Conservation (phyloP, 1,140 invertebrate species). For the Cydia splendana region DNA sequence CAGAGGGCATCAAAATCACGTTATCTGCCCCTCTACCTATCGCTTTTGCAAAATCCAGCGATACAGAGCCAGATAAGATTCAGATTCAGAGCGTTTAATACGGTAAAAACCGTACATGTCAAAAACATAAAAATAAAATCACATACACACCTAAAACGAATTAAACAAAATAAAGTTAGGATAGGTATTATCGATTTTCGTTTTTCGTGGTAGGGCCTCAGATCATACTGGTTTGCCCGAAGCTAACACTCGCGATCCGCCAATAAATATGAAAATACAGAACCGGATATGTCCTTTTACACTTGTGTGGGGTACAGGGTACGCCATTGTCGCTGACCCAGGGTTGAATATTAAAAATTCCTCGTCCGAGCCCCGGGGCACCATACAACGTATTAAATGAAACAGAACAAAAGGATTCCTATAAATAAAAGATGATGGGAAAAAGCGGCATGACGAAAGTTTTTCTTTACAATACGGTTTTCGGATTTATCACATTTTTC, state of each 20-base stretch:
- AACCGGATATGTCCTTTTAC: constrained; percentile 2
- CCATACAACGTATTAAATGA: constrained; percentile 40
- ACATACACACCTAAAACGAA: too few relatives aligned
- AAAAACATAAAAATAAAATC: too few relatives aligned
- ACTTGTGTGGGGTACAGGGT: constrained; percentile 34
- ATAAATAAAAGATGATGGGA: constrained; percentile 11
- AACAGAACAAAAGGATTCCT: constrained; percentile 19
- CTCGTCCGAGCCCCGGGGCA: constrained; percentile 41
- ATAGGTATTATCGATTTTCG: too few relatives aligned
- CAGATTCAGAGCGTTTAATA: too few relatives aligned
- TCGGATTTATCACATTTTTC: background rate
- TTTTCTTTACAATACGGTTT: background rate
- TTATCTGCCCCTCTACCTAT: too few relatives aligned
- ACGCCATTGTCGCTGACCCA: constrained; percentile 42
- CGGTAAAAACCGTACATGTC: too few relatives aligned
- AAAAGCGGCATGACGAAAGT: background rate
- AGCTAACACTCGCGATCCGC: background rate
- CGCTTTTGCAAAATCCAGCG: too few relatives aligned
- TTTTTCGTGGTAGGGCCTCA: background rate
- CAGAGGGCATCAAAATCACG: too few relatives aligned
- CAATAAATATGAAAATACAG: background rate
- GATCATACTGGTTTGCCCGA: background rate
- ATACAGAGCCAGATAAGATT: too few relatives aligned
- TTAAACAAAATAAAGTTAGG: too few relatives aligned
- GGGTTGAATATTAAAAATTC: constrained; percentile 61